Conservation (phyloP, 2,888 invertebrate genomes). For the Euspilapteryx auroguttella region DNA sequence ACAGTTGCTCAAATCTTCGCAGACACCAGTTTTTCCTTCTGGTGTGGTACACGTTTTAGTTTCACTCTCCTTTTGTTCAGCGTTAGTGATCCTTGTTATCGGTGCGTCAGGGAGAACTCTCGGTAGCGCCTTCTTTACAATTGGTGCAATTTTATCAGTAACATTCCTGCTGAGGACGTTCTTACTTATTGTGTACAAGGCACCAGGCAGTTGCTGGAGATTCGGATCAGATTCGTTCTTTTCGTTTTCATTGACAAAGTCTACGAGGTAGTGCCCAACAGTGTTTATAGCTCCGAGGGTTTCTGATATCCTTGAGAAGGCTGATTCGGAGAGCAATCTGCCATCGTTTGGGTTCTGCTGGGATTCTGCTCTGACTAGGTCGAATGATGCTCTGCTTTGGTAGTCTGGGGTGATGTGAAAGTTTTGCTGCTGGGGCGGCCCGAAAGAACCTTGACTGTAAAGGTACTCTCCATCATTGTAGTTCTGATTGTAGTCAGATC, state of each 20-base stretch:
- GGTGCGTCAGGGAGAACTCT: slow-evolving; percentile 43
- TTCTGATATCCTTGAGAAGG: slow-evolving; percentile 65
- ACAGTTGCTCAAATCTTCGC: slow-evolving; percentile 87
- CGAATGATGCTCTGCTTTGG: slow-evolving; percentile 21
- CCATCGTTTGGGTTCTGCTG: slow-evolving; percentile 33
- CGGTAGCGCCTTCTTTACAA: slow-evolving; percentile 55
- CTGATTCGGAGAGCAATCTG: slow-evolving; percentile 60
- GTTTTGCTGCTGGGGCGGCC: too few relatives aligned
- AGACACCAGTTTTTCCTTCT: slow-evolving; percentile 76
- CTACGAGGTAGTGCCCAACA: slow-evolving; percentile 82
- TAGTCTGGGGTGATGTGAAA: too few relatives aligned
- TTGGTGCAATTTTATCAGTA: slow-evolving; percentile 78
- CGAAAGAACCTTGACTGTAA: slow-evolving; percentile 3
- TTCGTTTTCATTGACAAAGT: slow-evolving; percentile 66
- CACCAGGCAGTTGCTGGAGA: slow-evolving; percentile 63
- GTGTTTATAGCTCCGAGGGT: slow-evolving; percentile 81
- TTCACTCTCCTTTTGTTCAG: slow-evolving; percentile 45
- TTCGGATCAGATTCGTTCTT: slow-evolving; percentile 42
- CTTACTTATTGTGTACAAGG: slow-evolving; percentile 78
- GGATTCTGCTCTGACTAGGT: slow-evolving; percentile 20
- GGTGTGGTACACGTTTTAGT: slow-evolving; percentile 78
- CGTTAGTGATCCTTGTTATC: slow-evolving; percentile 41
- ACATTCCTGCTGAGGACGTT: slow-evolving; percentile 75
- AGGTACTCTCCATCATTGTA: too few relatives aligned
- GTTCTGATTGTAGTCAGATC: too few relatives aligned